Evolutionary conservation across 1,140 invertebrate species (phyloP), one percentile per base, ranked within the genome.

Genomic region (Hyphantria cunea): DNA sequence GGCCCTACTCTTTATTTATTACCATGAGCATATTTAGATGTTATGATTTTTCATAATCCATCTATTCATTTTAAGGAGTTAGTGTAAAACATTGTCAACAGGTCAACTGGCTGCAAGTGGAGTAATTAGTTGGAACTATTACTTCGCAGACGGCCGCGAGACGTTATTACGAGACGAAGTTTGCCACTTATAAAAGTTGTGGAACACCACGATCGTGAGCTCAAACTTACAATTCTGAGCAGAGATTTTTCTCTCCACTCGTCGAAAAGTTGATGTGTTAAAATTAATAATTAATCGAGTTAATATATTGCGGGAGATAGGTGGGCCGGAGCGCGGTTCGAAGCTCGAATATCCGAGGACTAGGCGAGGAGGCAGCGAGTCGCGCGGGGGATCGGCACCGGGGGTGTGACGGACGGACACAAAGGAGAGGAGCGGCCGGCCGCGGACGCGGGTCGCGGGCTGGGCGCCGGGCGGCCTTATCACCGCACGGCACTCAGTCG

Each of bases 401-500:
- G 70, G 73, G 76, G 68, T 68, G 70, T 49, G 70, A 56, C 71
- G 73, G 74, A 70, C 80, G 82, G 78, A 82, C 80, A 86, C 80
- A 88, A 84, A 86, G 82, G 81, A 84, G 82, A 81, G 84, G 81
- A 78, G 78, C 84, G 84, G 81, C 79, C 78, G 82, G 76, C 64
- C 67, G 71, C 74, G 74, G 76, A 74, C 71, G 74, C 76, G 78
- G 70, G 75, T 72, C 78, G 76, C 76, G 80, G 72, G 72, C 81
- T 75, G 74, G 74, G 76, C 32, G 64, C 64, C 58, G 64, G 66
- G 76, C 66, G 74, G 78, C 72, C 79, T 87, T 87, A 88, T 84
- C 85, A 86, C 80, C 68, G 71, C n/a, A 52, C 75, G 76, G 77
- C 86, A 83, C 71, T 78, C 84, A 79, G 80, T 83, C 83, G 84